Evolutionary conservation across 2,888 invertebrate genomes (phyloP), one percentile per base, ranked within the genome.

Genomic region (Ethmia dodecea): DNA sequence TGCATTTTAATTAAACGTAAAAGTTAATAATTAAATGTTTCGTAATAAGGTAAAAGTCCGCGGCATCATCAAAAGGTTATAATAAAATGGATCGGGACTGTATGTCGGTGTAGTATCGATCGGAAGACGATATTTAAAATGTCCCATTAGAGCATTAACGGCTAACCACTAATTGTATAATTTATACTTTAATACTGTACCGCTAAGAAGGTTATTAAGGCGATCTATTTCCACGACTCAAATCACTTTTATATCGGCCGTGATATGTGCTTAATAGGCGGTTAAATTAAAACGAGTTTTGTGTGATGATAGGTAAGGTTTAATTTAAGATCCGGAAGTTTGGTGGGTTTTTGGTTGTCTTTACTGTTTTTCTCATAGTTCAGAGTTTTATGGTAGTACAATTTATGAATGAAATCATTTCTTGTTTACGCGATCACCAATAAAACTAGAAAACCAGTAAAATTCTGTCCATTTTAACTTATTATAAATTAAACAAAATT

Each of bases 1-100:
- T 70, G 55, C 61, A 69, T 67, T 61, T 65, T 66, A 67, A 60
- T 62, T 51, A 55, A 57, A 50, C 39, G 46, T 45, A 51, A 50
- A 55, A 43, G 31, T 55, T 56, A 60, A 61, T 55, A 57, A 62
- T 63, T 65, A 65, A 58, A 57, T 60, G 16, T 34, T 53, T 43
- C 58, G 58, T 69, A 65, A 71, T 72, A 52, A 67, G 61, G 62
- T 66, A 71, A 74, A 71, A 71, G 72, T 56, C 38, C 46, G 60
- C 69, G 70, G 66, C 40, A 2, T 30, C 46, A 52, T 73, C 65
- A 70, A 72, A n/a, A 64, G 47, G 42, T 31, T 36, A 27, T 20
- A 35, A 10, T 27, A 28, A 29, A 38, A 28, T 37, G 30, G 25
- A 38, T 35, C 28, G 31, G 25, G 15, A 28, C 25, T 24, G 18